Evolutionary conservation across 2,888 invertebrate genomes (phyloP), one percentile per base, ranked within the genome.

Genomic region (Cheilosia scutellata): DNA sequence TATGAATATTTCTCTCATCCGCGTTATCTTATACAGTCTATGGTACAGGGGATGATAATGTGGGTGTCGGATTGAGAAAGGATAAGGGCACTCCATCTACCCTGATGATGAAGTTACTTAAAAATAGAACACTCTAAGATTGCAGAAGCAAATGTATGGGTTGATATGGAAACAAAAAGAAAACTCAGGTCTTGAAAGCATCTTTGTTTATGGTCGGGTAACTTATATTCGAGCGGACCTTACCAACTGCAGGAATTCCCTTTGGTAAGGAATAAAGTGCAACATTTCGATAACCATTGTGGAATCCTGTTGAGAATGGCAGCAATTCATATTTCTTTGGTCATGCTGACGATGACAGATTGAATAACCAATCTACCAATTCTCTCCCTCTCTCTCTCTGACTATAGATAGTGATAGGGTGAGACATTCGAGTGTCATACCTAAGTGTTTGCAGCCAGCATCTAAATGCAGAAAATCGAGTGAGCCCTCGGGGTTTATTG

Each of bases 301-400:
- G 68, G 78, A 66, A 68, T 79, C 25, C 71, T 70, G 57, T 16
- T 51, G 31, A 53, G 55, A 40, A 66, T 76, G 82, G 66, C 53
- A 71, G 76, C 5, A 86, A 77, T 49, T 82, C 66, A 82, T 86
- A 66, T 86, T 62, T 76, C 75, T 63, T 77, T 60, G 79, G 74
- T 58, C 66, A 75, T 72, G 62, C 82, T 82, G 86, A 86, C 77
- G 86, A 82, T 82, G 86, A 86, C 80, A 82, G 86, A 86, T 86
- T 77, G 68, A 72, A 77, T 74, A 65, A 53, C 25, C 62, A 42
- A 53, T 29, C 9, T 29, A 57, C 40, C 53, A n/a, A n/a, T n/a
- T n/a, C n/a, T n/a, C n/a, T n/a, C 33, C 5, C 29, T 25, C 60
- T 2, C 49, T 44, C 40, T 16, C 33, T 16, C 55, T 68, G 40